These are phyloP conservation scores for Dynastes hyllus DNA, from an alignment of 2,888 invertebrate species.

Conservation along the genomic window DNA sequence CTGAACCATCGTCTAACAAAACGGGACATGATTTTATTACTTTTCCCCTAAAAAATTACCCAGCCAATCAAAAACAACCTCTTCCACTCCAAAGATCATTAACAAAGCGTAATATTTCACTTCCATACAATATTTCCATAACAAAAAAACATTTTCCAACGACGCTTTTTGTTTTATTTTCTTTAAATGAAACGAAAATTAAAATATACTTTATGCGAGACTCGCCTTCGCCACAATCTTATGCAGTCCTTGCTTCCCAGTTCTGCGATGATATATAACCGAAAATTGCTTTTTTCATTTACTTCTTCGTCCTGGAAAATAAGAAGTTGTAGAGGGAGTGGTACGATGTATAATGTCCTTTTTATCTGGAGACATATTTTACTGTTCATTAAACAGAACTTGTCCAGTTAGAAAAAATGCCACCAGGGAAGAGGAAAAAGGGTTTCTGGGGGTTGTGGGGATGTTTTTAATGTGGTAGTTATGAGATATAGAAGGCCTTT, in stretches of 20 bases:
- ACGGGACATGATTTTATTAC: too few species aligned
- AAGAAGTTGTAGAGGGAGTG: slow-evolving; percentile 53
- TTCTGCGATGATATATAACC: slow-evolving; percentile 61
- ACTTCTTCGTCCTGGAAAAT: slow-evolving; percentile 37
- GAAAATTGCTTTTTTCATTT: slow-evolving; percentile 68
- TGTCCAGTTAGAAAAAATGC: background rate
- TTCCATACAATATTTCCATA: background rate
- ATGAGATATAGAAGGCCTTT: too few species aligned
- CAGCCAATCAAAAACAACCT: too few species aligned
- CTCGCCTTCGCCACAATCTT: background rate
- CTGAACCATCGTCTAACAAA: too few species aligned
- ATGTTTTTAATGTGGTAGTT: background rate
- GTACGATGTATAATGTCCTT: slow-evolving; percentile 66
- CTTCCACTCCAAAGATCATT: too few species aligned
- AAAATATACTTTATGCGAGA: slow-evolving; percentile 4
- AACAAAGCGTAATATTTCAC: too few species aligned
- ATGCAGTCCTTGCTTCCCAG: background rate
- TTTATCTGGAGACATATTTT: slow-evolving; percentile 62
- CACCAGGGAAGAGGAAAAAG: background rate
- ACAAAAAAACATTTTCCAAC: background rate
- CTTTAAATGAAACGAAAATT: slow-evolving; percentile 1
- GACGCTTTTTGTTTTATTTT: background rate
- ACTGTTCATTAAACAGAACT: slow-evolving; percentile 13
- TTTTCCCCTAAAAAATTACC: too few species aligned
- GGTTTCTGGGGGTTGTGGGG: background rate